Conservation (phyloP, 2,113 vertebrate species). For the Athene cunicularia region DNA sequence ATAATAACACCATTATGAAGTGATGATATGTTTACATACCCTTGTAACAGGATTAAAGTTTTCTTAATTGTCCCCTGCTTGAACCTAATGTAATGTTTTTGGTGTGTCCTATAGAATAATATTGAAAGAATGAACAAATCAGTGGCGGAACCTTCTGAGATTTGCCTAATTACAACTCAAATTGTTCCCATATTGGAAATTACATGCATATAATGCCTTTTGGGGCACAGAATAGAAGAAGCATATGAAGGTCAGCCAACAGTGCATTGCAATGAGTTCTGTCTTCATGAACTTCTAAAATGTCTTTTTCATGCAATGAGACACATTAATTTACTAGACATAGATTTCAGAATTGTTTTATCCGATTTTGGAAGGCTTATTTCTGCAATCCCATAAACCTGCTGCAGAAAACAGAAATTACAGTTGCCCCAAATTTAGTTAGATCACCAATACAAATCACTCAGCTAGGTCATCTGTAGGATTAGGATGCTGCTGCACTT, state of each 20-base stretch:
- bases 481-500: background rate
- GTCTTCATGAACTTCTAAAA: conserved; percentile 75
- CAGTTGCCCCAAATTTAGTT: conserved; percentile 20
- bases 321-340: conserved; percentile 80
- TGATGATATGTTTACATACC: conserved; percentile 68
- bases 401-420: conserved; percentile 61
- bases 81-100: conserved; percentile 78
- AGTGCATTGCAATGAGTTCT: conserved; percentile 69
- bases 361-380: conserved; percentile 77
- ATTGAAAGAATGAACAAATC: conserved; percentile 84
- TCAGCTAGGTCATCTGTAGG: background rate
- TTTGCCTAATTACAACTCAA: conserved; percentile 87
- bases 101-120: conserved; percentile 81
- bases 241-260: conserved; percentile 83
- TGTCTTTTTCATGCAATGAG: conserved; percentile 75
- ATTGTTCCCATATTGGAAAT: conserved; percentile 92
- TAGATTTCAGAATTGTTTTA: conserved; percentile 80
- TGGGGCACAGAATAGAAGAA: conserved; percentile 81
- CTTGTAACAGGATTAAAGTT: conserved; percentile 68
- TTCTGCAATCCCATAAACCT: conserved; percentile 71
- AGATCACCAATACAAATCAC: conserved; percentile 13
- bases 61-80: conserved; percentile 78
- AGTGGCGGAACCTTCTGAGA: conserved; percentile 86
- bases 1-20: conserved; percentile 54
- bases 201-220: conserved; percentile 84